phyloP scores from a whole-genome alignment of 2,888 invertebrate species.

The Polymixis flavicincta region DNA sequence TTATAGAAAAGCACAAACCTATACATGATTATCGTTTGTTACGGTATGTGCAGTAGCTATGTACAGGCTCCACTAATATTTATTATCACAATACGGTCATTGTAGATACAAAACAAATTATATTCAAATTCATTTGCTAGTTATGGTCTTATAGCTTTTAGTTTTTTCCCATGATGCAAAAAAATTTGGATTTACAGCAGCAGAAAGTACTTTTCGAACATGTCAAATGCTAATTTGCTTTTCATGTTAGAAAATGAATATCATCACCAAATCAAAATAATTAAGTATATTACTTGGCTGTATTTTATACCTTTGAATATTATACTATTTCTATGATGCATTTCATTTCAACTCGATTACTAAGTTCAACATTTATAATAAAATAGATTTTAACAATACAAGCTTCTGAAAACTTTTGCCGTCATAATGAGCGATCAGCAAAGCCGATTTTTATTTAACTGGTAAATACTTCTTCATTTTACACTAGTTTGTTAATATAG shows the following conservation, averaged over 20 bases:
- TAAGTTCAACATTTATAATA: constrained; percentile 64
- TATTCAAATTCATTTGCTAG: constrained; percentile 51
- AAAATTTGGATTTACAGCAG: constrained; percentile 41
- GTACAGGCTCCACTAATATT: constrained; percentile 78
- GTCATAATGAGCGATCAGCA: constrained; percentile 51
- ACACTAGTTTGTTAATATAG: constrained; percentile 67
- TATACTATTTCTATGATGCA: constrained; percentile 57
- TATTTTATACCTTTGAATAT: constrained; percentile 52
- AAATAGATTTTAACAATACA: constrained; percentile 64
- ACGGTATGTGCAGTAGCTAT: constrained; percentile 74
- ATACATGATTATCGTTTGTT: constrained; percentile 70
- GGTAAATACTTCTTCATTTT: constrained; percentile 64
- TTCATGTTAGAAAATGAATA: constrained; percentile 49
- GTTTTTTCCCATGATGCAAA: constrained; percentile 45
- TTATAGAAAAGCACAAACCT: constrained; percentile 74
- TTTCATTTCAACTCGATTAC: constrained; percentile 62
- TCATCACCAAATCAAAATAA: constrained; percentile 32
- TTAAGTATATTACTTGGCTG: constrained; percentile 37
- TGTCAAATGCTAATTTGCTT: constrained; percentile 31
- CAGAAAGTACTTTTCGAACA: constrained; percentile 26
- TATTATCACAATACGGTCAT: constrained; percentile 79
- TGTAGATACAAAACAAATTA: constrained; percentile 57
- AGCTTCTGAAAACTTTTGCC: constrained; percentile 54
- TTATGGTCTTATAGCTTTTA: constrained; percentile 34
- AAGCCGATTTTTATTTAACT: constrained; percentile 58